Evolutionary conservation across 1,140 invertebrate genomes (phyloP), one percentile per base, ranked within the genome.

Genomic region (Drosophila tropicalis): DNA sequence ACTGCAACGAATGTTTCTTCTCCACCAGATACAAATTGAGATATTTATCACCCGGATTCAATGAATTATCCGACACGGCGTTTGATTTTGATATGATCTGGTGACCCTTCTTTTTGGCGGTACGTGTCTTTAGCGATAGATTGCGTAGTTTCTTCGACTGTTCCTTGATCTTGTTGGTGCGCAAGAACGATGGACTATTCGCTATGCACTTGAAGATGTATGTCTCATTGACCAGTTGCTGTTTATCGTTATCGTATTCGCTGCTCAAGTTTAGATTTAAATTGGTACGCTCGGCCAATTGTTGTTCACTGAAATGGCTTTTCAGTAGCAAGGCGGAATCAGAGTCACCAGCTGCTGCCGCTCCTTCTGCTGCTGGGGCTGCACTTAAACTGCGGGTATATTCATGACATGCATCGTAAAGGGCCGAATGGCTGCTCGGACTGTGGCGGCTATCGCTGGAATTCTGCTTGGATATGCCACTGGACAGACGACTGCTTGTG

Each of bases 141-240:
- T 92, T 92, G 39, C 91, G 78, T 51, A 92, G 61, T 65, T 91
- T 92, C 67, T 90, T 90, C n/a, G 91, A 91, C 72, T 92, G 91
- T 65, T 92, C 91, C 76, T 92, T 92, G 78, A 92, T 91, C 81
- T 92, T 92, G 67, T 92, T 92, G 67, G 90, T 87, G 65, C 90
- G 91, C 64, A 92, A 73, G 67, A 92, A 92, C 68, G 91, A 92
- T 5, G 91, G 89, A 79, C 91, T 92, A 57, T 92, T 92, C 29
- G 91, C 91, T 19, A 92, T 91, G 79, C 90, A 92, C 86, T 92
- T 92, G 76, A 92, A 92, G 70, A 92, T 92, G 67, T 92, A 92
- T 0, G 89, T 91, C 62, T 92, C 90, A 65, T 92, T 90, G 15
- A 92, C 91, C 66, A 92, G 60, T 61, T 92, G 91, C 66, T 92